Evolutionary conservation across 2,113 vertebrate genomes (phyloP).

Genomic region (Propithecus coquereli): DNA sequence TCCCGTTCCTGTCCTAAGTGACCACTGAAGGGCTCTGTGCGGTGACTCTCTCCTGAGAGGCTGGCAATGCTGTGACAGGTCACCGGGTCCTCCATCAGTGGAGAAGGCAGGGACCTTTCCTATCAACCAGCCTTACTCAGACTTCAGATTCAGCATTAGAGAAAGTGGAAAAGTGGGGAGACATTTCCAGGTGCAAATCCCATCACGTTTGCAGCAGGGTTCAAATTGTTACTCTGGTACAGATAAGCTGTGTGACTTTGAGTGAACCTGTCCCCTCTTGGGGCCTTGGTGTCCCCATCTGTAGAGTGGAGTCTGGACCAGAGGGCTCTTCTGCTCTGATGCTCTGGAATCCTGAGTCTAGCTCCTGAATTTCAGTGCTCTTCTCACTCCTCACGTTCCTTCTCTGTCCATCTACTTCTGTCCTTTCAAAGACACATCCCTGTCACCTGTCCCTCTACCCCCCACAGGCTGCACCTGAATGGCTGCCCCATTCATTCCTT

Average conservation of each 20-base stretch:
- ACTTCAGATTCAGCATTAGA: background rate
- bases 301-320: background rate
- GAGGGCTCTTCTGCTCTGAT: background rate
- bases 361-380: background rate
- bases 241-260: background rate
- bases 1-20: background rate
- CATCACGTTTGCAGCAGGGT: background rate
- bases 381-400: background rate
- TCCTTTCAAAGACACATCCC: background rate
- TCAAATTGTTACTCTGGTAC: background rate
- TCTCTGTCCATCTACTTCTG: background rate
- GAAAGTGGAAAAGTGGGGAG: fast-evolving
- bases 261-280: background rate
- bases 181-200: background rate
- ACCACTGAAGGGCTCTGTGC: background rate
- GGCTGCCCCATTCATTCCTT: too few relatives aligned
- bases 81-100: too few relatives aligned
- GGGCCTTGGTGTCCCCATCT: background rate
- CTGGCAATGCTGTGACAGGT: background rate
- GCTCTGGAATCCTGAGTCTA: background rate
- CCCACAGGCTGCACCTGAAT: background rate
- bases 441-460: background rate
- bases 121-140: background rate
- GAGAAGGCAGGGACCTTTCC: background rate
- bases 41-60: too few relatives aligned